Percentiles rank a stretch among this genome's conserved stretches.
Conservation (phyloP, 2,797 vertebrate genomes). For the Bradypodion pumilum region DNA sequence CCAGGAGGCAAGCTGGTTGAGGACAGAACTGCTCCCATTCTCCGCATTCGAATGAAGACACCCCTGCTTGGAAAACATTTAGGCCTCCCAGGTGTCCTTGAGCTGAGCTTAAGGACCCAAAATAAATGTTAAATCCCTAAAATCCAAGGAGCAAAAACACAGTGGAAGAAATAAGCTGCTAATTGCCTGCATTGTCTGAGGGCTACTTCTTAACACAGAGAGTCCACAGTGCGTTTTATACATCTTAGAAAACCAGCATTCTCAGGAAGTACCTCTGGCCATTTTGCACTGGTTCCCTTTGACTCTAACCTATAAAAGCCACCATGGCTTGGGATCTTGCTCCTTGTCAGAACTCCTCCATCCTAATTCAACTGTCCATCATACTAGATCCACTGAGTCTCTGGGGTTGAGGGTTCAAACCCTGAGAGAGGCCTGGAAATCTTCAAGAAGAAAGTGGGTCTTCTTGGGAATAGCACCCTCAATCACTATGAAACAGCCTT, state of each 20-base stretch:
- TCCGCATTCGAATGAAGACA: neutral
- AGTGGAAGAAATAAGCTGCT: constrained; percentile 54
- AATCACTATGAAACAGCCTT: too few relatives aligned
- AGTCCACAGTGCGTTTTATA: constrained; percentile 44
- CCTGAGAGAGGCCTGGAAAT: too few relatives aligned
- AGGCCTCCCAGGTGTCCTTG: neutral
- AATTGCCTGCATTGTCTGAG: neutral
- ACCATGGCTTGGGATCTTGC: too few relatives aligned
- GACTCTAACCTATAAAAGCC: too few relatives aligned
- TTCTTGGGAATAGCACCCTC: too few relatives aligned
- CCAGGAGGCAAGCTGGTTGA: neutral
- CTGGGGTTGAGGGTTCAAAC: too few relatives aligned
- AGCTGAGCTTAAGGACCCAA: constrained; percentile 35
- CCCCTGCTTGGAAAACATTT: neutral
- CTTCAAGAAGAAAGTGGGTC: too few relatives aligned
- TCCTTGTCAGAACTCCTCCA: too few relatives aligned
- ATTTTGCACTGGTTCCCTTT: too few relatives aligned
- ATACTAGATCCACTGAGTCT: too few relatives aligned
- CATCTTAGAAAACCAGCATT: constrained; percentile 9
- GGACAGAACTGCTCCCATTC: rapidly evolving
- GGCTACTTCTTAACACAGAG: rapidly evolving
- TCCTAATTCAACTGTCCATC: too few relatives aligned
- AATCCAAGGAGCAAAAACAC: constrained; percentile 72
- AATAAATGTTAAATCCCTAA: constrained; percentile 63
- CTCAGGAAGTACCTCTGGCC: too few relatives aligned